These are phyloP conservation scores for Xestoiulus laeticollis DNA, from an alignment of 2,888 invertebrate species.

Conservation along the genomic window DNA sequence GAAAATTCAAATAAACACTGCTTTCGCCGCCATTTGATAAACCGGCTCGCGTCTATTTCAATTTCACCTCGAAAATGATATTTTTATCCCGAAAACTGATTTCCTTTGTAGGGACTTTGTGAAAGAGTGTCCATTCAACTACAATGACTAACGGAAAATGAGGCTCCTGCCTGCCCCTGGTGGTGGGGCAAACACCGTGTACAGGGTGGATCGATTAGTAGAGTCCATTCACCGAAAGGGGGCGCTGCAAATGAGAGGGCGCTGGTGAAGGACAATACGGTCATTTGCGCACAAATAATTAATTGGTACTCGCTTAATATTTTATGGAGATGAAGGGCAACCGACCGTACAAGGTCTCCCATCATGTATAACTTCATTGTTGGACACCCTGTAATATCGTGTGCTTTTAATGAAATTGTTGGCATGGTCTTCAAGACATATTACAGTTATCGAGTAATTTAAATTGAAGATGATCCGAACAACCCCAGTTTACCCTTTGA, in stretches of 20 bases:
- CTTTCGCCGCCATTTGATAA: not conserved
- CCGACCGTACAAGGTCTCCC: not conserved
- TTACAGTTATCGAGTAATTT: too few species aligned
- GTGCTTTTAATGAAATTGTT: not conserved
- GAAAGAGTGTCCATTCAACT: not conserved
- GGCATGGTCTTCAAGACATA: too few species aligned
- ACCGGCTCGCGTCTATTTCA: not conserved
- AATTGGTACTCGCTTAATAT: slow-evolving; percentile 7
- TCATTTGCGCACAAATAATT: slow-evolving; percentile 18
- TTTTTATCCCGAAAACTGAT: not conserved
- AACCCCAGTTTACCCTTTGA: too few species aligned
- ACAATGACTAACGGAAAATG: slow-evolving; percentile 15
- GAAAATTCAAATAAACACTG: not conserved
- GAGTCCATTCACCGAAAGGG: not conserved
- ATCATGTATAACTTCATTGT: too few species aligned
- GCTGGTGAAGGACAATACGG: not conserved
- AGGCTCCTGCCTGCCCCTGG: slow-evolving; percentile 33
- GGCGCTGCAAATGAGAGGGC: not conserved
- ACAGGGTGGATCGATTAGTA: slow-evolving; percentile 3
- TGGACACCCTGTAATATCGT: not conserved
- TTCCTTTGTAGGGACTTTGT: not conserved
- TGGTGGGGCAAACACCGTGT: not conserved
- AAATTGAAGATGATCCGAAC: too few species aligned
- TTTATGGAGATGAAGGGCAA: not conserved
- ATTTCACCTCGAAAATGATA: not conserved